A percentile compares a stretch with the other conserved stretches of the same genome.
phyloP scores from a whole-genome alignment of 2,797 vertebrate genomes.

The Pygocentrus nattereri region DNA sequence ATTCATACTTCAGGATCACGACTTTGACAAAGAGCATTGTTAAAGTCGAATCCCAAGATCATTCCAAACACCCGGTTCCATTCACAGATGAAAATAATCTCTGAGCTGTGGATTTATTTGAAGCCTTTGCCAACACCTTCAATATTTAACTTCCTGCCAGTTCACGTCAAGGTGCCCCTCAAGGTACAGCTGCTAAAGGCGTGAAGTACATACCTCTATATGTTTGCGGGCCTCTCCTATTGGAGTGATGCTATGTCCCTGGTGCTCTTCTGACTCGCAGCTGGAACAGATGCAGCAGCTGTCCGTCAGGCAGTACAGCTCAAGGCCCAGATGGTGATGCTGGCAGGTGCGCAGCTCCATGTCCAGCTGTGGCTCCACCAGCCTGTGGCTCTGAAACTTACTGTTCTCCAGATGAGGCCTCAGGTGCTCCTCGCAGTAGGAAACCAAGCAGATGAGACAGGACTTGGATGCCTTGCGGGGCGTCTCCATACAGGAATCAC shows the following conservation, averaged over 20 bases:
- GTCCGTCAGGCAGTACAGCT: constrained; percentile 82
- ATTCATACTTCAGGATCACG: background rate
- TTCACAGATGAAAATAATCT: background rate
- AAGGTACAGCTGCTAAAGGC: background rate
- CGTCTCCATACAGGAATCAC: constrained; percentile 81
- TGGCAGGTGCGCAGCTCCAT: constrained; percentile 82
- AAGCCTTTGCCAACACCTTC: background rate
- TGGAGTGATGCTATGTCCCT: constrained; percentile 70
- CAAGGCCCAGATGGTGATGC: constrained; percentile 80
- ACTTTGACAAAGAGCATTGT: background rate
- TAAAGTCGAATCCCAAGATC: background rate
- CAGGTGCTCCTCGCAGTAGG: constrained; percentile 81
- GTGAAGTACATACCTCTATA: constrained; percentile 68
- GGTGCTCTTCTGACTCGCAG: constrained; percentile 79
- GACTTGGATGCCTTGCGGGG: constrained; percentile 78
- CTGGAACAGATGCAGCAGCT: constrained; percentile 81
- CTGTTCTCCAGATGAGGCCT: constrained; percentile 83
- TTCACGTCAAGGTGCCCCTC: background rate
- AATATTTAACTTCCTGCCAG: constrained; percentile 8
- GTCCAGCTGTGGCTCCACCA: constrained; percentile 81
- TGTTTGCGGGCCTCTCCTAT: constrained; percentile 70
- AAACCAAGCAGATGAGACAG: constrained; percentile 84
- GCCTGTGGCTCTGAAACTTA: constrained; percentile 76
- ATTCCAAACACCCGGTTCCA: background rate
- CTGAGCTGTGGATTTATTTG: background rate